Conservation (phyloP, 2,113 vertebrate genomes). For the Petromus typicus region DNA sequence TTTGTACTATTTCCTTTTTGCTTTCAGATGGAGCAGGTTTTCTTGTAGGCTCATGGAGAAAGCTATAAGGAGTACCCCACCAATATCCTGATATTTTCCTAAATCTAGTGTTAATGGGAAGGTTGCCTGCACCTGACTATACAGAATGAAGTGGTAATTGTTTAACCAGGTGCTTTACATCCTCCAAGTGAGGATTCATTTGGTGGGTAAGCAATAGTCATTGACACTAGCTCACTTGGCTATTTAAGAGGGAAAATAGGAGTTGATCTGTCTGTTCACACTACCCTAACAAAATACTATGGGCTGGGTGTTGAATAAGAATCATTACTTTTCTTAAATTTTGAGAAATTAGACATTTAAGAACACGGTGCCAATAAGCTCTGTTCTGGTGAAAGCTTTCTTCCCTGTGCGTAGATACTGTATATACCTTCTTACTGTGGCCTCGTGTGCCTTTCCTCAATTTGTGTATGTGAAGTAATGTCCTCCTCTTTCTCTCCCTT, state of each 20-base stretch:
- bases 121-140: background rate
- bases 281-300: slow-evolving; percentile 2
- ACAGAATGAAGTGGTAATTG: background rate
- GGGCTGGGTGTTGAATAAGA: background rate
- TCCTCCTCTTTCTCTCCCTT: background rate
- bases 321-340: background rate
- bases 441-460: background rate
- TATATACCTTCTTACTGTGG: background rate
- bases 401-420: background rate
- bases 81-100: background rate
- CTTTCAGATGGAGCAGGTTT: background rate
- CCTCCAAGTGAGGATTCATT: slow-evolving; percentile 49
- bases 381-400: background rate
- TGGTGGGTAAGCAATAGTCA: slow-evolving; percentile 27
- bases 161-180: background rate
- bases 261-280: background rate
- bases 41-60: background rate
- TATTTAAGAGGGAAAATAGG: background rate
- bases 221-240: background rate
- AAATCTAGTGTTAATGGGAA: background rate
- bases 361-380: background rate
- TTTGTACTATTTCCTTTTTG: background rate
- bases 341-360: background rate
- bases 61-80: background rate
- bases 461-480: background rate